Percentiles rank a stretch among this genome's conserved stretches.
phyloP scores from a whole-genome alignment of 1,140 invertebrate species.

The Matsumurasca onukii region DNA sequence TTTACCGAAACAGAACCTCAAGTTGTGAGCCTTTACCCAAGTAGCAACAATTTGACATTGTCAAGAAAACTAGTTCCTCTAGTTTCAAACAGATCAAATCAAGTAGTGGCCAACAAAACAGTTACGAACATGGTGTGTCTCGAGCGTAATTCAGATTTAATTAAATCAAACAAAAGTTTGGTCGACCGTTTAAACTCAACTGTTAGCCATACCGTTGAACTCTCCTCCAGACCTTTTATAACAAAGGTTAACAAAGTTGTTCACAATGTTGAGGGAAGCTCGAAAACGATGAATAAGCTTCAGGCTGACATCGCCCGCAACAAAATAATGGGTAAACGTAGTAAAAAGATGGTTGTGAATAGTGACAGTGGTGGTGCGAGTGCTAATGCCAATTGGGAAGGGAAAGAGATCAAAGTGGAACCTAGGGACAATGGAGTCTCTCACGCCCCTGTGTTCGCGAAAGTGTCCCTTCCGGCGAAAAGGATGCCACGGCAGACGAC shows the following conservation, averaged over 20 bases:
- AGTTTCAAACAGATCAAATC: slow-evolving; percentile 25
- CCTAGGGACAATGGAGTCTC: neutral
- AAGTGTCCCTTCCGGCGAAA: slow-evolving; percentile 39
- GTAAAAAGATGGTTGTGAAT: slow-evolving; percentile 43
- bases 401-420: slow-evolving; percentile 12
- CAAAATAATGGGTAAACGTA: slow-evolving; percentile 53
- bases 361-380: neutral
- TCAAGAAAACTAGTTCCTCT: slow-evolving; percentile 20
- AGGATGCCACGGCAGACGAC: slow-evolving; percentile 37
- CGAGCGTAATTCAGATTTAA: neutral
- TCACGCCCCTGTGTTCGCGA: slow-evolving; percentile 22
- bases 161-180: slow-evolving; percentile 6
- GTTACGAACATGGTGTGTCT: slow-evolving; percentile 29
- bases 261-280: slow-evolving; percentile 42
- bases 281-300: slow-evolving; percentile 53
- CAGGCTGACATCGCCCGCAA: slow-evolving; percentile 55
- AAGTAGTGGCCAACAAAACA: slow-evolving; percentile 24
- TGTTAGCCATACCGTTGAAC: slow-evolving; percentile 37
- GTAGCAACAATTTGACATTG: slow-evolving; percentile 9
- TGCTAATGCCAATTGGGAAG: too few relatives aligned
- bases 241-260: slow-evolving; percentile 4
- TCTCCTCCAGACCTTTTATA: slow-evolving; percentile 29
- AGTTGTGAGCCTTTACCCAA: slow-evolving; percentile 30
- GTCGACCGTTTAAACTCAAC: neutral
- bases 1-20: slow-evolving; percentile 41